These are phyloP conservation scores for Nymphalis c-album DNA, from an alignment of 2,888 invertebrate genomes.

Conservation along the genomic window DNA sequence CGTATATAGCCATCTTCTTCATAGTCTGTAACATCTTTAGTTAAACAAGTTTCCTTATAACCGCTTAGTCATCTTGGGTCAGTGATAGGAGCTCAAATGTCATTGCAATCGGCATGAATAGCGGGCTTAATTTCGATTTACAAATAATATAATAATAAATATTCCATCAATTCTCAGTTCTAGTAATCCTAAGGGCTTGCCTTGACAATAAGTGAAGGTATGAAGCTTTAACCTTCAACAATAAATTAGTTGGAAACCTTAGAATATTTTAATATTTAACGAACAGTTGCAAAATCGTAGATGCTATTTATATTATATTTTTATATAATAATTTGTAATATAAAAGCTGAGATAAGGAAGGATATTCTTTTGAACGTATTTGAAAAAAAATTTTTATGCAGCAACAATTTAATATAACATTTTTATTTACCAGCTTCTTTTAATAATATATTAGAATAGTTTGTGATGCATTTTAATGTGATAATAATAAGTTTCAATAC, in stretches of 20 bases:
- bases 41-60: constrained; percentile 63
- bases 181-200: constrained; percentile 35
- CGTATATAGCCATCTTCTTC: constrained; percentile 48
- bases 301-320: too few relatives aligned
- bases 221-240: constrained; percentile 28
- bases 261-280: constrained; percentile 16
- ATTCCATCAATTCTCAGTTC: constrained; percentile 24
- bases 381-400: too few relatives aligned
- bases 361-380: too few relatives aligned
- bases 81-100: constrained; percentile 67
- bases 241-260: constrained; percentile 28
- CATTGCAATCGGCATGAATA: constrained; percentile 59
- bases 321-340: too few relatives aligned
- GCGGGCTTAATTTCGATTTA: constrained; percentile 41
- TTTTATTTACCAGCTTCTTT: too few relatives aligned
- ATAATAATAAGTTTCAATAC: not conserved
- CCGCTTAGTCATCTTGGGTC: constrained; percentile 71
- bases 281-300: too few relatives aligned
- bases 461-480: not conserved
- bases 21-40: constrained; percentile 46
- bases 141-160: constrained; percentile 24
- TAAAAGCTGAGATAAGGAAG: too few relatives aligned
- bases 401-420: too few relatives aligned
- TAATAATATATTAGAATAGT: too few relatives aligned
- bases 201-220: constrained; percentile 41